Base-by-base conservation (phyloP, 2,888 invertebrate species). In the Rhorus exstirpatorius region DNA sequence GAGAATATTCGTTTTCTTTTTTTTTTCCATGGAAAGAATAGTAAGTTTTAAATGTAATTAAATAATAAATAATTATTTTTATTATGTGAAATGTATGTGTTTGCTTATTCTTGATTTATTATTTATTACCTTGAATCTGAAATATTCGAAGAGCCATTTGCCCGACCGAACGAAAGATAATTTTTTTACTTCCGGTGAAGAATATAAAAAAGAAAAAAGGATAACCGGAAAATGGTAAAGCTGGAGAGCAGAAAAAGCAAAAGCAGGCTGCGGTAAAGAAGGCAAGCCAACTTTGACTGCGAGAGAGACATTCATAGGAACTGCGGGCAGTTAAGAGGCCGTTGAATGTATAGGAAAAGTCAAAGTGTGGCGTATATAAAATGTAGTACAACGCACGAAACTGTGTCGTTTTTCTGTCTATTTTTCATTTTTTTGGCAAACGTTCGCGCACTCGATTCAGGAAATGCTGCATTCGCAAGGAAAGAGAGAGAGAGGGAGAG, bases 131-230 rank as follows among this genome's bases (percentile, higher is more conserved):
- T 90, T 83, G 88, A 68, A 88, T 88, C 68, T 88, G 85, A 71
- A 86, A 86, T 70, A 90, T 86, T 72, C 87, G 83, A 63, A 90
- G 83, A 79, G 88, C 84, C 89, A 89, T 90, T 17, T 58, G 55
- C 38, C 55, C 46, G 60, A 65, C 26, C 46, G 26, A 68, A 41
- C 24, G 71, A 6, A 24, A 14, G 26, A 44, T 26, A 2, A 51
- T n/a, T n/a, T 38, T 71, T 63, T 26, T 7, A 19, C 31, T 44
- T 53, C 12, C 31, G 1, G 26, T 53, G 35, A n/a, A 38, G 26
- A 61, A 14, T 3, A 31, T 46, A 55, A 31, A 14, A 14, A 10
- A 14, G 4, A 8, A 19, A 10, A 38, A 44, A 14, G 6, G 19
- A 38, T 51, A 10, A 24, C 14, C 26, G 41, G 63, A 51, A 51